A percentile compares a stretch with the other conserved stretches of the same genome.
These are phyloP conservation scores for Copsychus sechellarum DNA, from an alignment of 2,113 vertebrate species.

Conservation along the genomic window DNA sequence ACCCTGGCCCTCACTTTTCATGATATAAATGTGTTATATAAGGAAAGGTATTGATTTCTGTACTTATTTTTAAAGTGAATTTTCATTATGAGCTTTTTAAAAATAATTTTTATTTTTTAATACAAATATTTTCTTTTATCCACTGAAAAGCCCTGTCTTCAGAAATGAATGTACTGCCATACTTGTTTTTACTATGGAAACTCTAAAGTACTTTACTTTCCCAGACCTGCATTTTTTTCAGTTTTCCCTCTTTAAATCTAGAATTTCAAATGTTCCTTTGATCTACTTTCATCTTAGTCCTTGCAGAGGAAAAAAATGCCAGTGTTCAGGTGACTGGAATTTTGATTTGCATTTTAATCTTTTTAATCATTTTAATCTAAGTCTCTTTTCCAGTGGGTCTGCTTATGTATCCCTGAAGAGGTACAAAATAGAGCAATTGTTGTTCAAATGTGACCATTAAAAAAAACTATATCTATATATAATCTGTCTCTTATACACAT, in stretches of 20 bases:
- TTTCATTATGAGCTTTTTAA: not conserved
- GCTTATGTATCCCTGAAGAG: slow-evolving; percentile 29
- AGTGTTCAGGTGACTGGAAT: not conserved
- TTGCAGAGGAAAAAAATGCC: not conserved
- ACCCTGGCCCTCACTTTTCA: not conserved
- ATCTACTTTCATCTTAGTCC: not conserved
- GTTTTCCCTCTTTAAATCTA: not conserved
- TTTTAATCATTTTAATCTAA: no score
- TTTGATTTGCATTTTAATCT: slow-evolving; percentile 42
- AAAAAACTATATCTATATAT: no score
- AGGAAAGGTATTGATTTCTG: not conserved
- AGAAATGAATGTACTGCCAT: not conserved
- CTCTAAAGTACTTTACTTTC: not conserved
- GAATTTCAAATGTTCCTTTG: not conserved
- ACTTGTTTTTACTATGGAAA: not conserved
- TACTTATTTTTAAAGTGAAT: not conserved
- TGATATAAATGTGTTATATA: not conserved
- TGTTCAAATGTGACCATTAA: not conserved
- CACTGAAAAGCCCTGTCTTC: not conserved
- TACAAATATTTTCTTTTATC: not conserved
- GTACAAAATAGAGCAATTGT: not conserved
- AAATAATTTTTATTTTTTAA: not conserved
- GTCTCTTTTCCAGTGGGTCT: not conserved
- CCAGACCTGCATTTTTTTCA: not conserved
- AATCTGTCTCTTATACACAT: no score